Base-by-base conservation (phyloP, 2,797 vertebrate genomes). In the Sebastes hopkinsi region DNA sequence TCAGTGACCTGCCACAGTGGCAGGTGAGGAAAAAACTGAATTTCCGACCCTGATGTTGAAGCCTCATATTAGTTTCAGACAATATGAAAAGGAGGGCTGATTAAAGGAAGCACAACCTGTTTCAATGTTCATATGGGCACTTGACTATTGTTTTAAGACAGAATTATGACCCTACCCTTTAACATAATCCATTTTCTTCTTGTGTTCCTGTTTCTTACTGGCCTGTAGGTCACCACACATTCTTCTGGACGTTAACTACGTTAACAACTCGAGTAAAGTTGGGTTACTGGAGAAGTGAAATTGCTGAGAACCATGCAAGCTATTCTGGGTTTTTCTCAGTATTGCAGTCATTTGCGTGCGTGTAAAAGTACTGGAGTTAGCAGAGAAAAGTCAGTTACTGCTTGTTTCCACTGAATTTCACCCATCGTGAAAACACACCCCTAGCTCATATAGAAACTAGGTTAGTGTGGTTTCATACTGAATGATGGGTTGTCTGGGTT, bases 381-480 rank as follows among this genome's bases (percentile, higher is more conserved):
- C n/a, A 38, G 59, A 70, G 68, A 77, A 72, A 81, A 20, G 71
- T 77, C 69, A 71, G 38, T 86, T 59, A 25, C 59, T 79, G 20
- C 27, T 52, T 36, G 55, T 91, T 90, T 89, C 88, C 75, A 86
- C 77, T 72, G 77, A 88, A 88, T 84, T 75, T 79, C 2, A 70
- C 60, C 46, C 32, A 75, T 78, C 38, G 67, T 79, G 8, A 78
- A 38, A 22, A 9, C 1, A 38, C 62, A 66, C n/a, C 10, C 72
- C 42, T 2, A 14, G 23, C 81, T 91, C 83, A 87, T 81, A 81
- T 67, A 89, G 92, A 89, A 91, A 91, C 62, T 83, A 46, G 68
- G 10, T 77, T 65, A 38, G 65, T 69, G 71, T 80, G 69, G 76
- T 91, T 89, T 89, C 56, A 62, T 27, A 27, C 54, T 90, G 73